Evolutionary conservation across 2,113 vertebrate species (phyloP).

Genomic region (Cercocebus atys): DNA sequence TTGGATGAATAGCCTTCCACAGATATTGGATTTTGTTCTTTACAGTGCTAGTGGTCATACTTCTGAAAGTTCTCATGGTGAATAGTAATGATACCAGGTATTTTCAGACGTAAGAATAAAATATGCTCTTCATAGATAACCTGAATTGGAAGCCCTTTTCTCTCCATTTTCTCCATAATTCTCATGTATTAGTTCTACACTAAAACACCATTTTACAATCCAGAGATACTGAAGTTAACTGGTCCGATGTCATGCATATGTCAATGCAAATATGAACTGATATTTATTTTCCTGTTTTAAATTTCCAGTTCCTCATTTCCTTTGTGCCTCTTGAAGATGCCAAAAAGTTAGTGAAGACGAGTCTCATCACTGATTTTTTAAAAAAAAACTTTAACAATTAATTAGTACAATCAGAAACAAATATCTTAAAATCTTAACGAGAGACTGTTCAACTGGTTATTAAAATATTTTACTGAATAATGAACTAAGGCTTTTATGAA

Average conservation of each 20-base stretch:
- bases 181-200: not conserved
- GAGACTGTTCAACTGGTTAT: not conserved
- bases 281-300: conserved; percentile 23
- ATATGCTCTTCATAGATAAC: not conserved
- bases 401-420: conserved; percentile 27
- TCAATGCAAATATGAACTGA: not conserved
- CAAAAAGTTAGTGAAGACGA: not conserved
- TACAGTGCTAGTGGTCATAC: not conserved
- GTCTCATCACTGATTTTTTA: not conserved
- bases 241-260: not conserved
- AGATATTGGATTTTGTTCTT: conserved; percentile 15
- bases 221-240: not conserved
- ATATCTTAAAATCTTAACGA: conserved; percentile 36
- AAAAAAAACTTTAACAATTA: not conserved
- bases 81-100: not conserved
- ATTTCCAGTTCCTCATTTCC: not conserved
- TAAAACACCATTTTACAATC: not conserved
- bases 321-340: conserved; percentile 45
- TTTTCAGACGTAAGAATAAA: conserved; percentile 41
- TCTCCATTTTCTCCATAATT: not conserved
- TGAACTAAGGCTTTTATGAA: not conserved
- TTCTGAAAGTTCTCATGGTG: not conserved
- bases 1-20: conserved; percentile 52
- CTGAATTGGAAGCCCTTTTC: not conserved
- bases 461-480: conserved; percentile 28